Percentiles rank a stretch among this genome's conserved stretches.
phyloP scores from a whole-genome alignment of 2,888 invertebrate species.

The Epistrophe eligans region DNA sequence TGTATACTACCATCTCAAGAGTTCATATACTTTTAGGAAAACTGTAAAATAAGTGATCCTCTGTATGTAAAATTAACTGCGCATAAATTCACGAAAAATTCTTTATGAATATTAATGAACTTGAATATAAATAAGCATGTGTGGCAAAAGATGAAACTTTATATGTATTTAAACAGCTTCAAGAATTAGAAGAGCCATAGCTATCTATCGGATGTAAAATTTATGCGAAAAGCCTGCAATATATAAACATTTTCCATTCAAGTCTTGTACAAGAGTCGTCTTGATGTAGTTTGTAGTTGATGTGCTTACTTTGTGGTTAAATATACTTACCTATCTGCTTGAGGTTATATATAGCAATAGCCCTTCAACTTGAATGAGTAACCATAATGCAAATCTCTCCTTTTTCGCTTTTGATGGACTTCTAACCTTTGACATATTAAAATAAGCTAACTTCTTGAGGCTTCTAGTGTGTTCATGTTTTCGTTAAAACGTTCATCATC shows the following conservation, averaged over 20 bases:
- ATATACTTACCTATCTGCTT: not conserved
- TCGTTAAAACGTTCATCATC: not conserved
- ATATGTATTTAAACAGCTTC: not conserved
- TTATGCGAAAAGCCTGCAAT: not conserved
- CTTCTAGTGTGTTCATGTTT: constrained; percentile 10
- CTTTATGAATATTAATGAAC: not conserved
- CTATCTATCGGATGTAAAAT: not conserved
- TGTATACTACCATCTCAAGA: too few species aligned
- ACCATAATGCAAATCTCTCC: constrained; percentile 8
- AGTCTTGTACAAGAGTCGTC: not conserved
- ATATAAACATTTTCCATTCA: not conserved
- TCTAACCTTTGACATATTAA: constrained; percentile 30
- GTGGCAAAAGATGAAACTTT: not conserved
- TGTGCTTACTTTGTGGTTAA: constrained; percentile 18
- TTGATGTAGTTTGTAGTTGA: constrained; percentile 5
- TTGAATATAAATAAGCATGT: not conserved
- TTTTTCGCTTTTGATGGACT: not conserved
- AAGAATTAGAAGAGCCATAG: not conserved
- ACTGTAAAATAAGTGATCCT: too few species aligned
- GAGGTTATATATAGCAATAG: not conserved
- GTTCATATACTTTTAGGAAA: too few species aligned
- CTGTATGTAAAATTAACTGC: not conserved
- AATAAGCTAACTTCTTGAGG: constrained; percentile 40
- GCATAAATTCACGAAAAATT: not conserved
- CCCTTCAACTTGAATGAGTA: not conserved